Evolutionary conservation across 2,888 invertebrate species (phyloP).

Genomic region (Mystacides longicornis): DNA sequence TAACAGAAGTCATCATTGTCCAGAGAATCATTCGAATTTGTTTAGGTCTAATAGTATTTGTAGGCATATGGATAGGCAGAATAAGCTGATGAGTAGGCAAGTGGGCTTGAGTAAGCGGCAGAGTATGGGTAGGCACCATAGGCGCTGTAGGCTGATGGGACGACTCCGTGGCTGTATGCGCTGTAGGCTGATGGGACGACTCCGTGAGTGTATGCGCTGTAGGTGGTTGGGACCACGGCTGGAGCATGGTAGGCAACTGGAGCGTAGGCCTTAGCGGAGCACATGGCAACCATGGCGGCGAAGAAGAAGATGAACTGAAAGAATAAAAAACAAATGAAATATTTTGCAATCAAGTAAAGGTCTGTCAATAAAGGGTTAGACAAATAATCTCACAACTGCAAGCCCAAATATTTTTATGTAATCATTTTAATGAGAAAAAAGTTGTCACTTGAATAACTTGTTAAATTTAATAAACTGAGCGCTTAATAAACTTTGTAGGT

Average conservation of each 20-base stretch:
- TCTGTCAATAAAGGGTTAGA: too few relatives aligned
- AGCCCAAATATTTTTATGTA: too few relatives aligned
- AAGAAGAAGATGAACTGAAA: conserved; percentile 37
- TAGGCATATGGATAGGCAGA: conserved; percentile 29
- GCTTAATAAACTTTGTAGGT: too few relatives aligned
- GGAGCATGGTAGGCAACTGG: conserved; percentile 31
- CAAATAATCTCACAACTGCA: too few relatives aligned
- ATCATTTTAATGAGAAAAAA: too few relatives aligned
- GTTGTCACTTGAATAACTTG: too few relatives aligned
- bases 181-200: conserved; percentile 33
- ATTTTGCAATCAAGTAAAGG: too few relatives aligned
- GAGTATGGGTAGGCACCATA: conserved; percentile 30
- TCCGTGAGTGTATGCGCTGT: conserved; percentile 35
- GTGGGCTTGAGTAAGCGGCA: conserved; percentile 31
- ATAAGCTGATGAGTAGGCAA: conserved; percentile 22
- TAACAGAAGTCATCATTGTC: background rate
- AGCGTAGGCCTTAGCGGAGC: conserved; percentile 44
- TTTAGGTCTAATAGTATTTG: conserved; percentile 12
- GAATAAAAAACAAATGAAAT: conserved; percentile 21
- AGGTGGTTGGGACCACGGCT: conserved; percentile 29
- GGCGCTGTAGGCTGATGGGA: conserved; percentile 29
- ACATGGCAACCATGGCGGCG: conserved; percentile 47
- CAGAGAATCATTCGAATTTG: background rate
- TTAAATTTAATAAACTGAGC: too few relatives aligned
- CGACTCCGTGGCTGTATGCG: too few relatives aligned